Evolutionary conservation across 2,113 vertebrate genomes (phyloP).

Genomic region (Austrofundulus limnaeus): DNA sequence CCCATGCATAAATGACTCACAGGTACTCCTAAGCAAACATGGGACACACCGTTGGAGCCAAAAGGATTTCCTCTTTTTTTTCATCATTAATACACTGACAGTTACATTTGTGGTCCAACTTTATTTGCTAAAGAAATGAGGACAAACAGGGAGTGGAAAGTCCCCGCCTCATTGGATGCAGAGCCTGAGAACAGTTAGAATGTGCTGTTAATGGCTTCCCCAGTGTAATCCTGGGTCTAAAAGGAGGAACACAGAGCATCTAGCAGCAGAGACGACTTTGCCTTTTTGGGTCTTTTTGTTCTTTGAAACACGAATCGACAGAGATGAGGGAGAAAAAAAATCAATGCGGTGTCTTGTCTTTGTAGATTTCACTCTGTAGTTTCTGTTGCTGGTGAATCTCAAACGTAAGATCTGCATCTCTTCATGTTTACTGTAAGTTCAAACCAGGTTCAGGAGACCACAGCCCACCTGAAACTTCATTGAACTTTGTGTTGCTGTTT

Average conservation of each 20-base stretch:
- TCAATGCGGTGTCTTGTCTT: neutral
- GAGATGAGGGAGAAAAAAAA: slow-evolving; percentile 18
- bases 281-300: slow-evolving; percentile 32
- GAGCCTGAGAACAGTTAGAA: slow-evolving; percentile 51
- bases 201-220: slow-evolving; percentile 56
- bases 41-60: too few species aligned
- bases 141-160: slow-evolving; percentile 44
- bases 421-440: slow-evolving; percentile 30
- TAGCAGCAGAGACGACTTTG: slow-evolving; percentile 3
- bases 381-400: neutral
- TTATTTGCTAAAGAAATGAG: slow-evolving; percentile 4
- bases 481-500: too few species aligned
- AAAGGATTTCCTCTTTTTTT: neutral
- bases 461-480: neutral
- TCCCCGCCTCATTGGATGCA: slow-evolving; percentile 32
- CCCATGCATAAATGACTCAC: neutral
- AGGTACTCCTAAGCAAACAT: neutral
- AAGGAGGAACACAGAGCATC: slow-evolving; percentile 43
- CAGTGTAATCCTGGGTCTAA: slow-evolving; percentile 47
- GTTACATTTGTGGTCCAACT: slow-evolving; percentile 6
- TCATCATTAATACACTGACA: slow-evolving; percentile 1
- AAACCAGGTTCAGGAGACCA: slow-evolving; percentile 23
- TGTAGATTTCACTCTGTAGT: neutral
- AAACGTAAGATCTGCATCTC: neutral
- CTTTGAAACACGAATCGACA: slow-evolving; percentile 5